Conservation (phyloP, 1,140 invertebrate genomes). For the Halyomorpha halys region DNA sequence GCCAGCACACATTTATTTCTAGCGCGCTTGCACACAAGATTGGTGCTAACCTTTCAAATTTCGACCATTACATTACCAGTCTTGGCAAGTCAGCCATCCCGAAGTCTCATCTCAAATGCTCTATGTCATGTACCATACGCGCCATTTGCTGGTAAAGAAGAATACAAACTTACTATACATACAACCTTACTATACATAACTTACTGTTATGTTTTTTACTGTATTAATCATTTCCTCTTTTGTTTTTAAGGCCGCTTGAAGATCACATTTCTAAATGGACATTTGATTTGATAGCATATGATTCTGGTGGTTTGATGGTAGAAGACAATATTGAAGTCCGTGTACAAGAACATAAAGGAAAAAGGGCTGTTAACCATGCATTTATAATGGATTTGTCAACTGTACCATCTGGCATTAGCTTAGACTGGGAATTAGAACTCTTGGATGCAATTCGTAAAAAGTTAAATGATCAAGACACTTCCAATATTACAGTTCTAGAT, state of each 20-base stretch:
- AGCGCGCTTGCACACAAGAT: too few species aligned
- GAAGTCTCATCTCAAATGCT: too few species aligned
- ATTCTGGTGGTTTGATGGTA: slow-evolving; percentile 57
- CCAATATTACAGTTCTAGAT: slow-evolving; percentile 55
- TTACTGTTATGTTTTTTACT: not conserved
- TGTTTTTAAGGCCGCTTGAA: slow-evolving; percentile 59
- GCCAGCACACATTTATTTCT: too few species aligned
- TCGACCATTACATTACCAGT: too few species aligned
- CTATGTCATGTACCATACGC: too few species aligned
- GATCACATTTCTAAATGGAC: slow-evolving; percentile 73
- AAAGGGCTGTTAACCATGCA: slow-evolving; percentile 69
- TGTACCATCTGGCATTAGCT: slow-evolving; percentile 14
- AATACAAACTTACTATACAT: too few species aligned
- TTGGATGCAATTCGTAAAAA: slow-evolving; percentile 55
- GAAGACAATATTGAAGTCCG: slow-evolving; percentile 61
- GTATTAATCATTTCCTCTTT: slow-evolving; percentile 14
- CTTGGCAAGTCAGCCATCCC: too few species aligned
- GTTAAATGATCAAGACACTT: slow-evolving; percentile 53
- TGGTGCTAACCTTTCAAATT: too few species aligned
- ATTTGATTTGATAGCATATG: slow-evolving; percentile 64
- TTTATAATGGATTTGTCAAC: slow-evolving; percentile 45
- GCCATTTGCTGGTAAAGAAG: too few species aligned
- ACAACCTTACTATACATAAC: too few species aligned
- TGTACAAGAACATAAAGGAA: slow-evolving; percentile 69
- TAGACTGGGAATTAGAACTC: slow-evolving; percentile 43